Percentiles rank a stretch among this genome's conserved stretches.
phyloP scores from a whole-genome alignment of 2,113 vertebrate species.

The Sciurus niger region DNA sequence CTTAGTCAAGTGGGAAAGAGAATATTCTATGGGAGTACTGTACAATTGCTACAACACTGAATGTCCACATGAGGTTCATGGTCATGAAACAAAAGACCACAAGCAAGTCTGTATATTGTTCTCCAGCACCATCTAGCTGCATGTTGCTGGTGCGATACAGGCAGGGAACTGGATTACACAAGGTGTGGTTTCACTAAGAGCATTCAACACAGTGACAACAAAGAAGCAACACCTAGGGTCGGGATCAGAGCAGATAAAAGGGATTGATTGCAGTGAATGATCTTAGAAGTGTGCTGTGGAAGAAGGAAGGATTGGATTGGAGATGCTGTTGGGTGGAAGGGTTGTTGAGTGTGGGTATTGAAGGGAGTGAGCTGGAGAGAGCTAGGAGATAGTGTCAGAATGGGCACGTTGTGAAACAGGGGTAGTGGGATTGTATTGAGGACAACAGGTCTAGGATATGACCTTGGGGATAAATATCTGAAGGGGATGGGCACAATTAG shows the following conservation, averaged over 20 bases:
- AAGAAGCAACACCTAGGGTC: background rate
- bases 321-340: background rate
- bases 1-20: background rate
- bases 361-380: background rate
- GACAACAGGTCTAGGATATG: background rate
- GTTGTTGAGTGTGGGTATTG: background rate
- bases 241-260: background rate
- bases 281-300: background rate
- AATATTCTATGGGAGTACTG: background rate
- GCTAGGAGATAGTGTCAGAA: background rate
- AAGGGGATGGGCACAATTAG: background rate
- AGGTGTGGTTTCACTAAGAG: background rate
- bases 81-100: background rate
- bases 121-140: background rate
- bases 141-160: background rate
- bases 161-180: background rate
- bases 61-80: background rate
- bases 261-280: background rate
- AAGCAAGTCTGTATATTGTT: background rate
- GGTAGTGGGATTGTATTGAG: background rate
- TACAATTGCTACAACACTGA: background rate
- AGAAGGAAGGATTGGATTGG: background rate
- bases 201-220: background rate
- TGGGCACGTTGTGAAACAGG: fast-evolving
- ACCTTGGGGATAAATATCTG: background rate